Evolutionary conservation across 2,888 invertebrate genomes (phyloP).

Genomic region (Hemicrepidius hirtus): DNA sequence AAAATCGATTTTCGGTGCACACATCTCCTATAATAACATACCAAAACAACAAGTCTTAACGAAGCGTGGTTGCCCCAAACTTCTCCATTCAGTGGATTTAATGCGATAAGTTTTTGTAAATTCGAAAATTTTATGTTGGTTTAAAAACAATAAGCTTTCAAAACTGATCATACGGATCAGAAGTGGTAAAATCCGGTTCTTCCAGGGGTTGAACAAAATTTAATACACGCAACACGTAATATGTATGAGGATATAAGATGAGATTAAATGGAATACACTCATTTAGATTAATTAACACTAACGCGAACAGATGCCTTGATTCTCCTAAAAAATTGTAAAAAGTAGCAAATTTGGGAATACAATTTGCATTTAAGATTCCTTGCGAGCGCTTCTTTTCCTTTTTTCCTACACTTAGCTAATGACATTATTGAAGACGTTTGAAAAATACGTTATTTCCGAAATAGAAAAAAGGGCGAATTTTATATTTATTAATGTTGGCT

Average conservation of each 20-base stretch:
- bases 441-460: constrained; percentile 4
- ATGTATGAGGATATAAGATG: not conserved
- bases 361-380: constrained; percentile 35
- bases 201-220: not conserved
- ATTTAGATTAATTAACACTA: constrained; percentile 24
- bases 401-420: constrained; percentile 10
- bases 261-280: constrained; percentile 17
- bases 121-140: too few species aligned
- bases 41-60: too few species aligned
- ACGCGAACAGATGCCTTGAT: not conserved
- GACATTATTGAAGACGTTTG: constrained; percentile 11
- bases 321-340: constrained; percentile 10
- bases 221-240: not conserved
- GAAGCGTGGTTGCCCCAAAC: too few species aligned
- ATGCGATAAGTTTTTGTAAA: too few species aligned
- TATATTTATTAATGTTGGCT: not conserved
- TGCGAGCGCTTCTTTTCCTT: not conserved
- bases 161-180: too few species aligned
- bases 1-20: too few species aligned
- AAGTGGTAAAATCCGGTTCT: too few species aligned
- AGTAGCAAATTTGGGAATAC: constrained; percentile 20
- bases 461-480: not conserved
- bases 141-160: too few species aligned
- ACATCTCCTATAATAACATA: too few species aligned
- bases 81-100: too few species aligned